Conservation (phyloP, 2,888 invertebrate species). For the Mesoligia furuncula region DNA sequence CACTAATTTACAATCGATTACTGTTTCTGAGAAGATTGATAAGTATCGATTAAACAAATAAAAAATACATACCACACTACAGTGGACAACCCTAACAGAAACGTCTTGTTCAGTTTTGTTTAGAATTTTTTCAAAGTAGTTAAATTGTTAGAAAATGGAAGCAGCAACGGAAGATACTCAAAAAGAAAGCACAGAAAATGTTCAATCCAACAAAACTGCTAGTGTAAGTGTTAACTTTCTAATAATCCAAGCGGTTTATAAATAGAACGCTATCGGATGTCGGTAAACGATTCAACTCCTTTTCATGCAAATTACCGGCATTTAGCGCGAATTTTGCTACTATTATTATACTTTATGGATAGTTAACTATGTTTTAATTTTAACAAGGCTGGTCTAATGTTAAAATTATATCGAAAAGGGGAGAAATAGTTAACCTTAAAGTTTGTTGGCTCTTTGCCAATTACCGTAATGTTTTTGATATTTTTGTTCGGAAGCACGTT, state of each 20-base stretch:
- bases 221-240: conserved; percentile 74
- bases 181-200: conserved; percentile 77
- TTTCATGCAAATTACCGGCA: conserved; percentile 49
- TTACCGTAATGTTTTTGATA: conserved; percentile 85
- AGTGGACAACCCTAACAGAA: conserved; percentile 59
- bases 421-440: conserved; percentile 82
- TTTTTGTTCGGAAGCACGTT: conserved; percentile 86
- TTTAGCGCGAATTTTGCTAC: conserved; percentile 9
- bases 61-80: not conserved
- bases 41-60: not conserved
- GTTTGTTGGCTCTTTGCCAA: conserved; percentile 82
- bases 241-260: conserved; percentile 75
- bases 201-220: conserved; percentile 70
- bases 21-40: accelerated
- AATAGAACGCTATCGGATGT: conserved; percentile 86
- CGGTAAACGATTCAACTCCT: conserved; percentile 70
- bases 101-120: conserved; percentile 70
- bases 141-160: conserved; percentile 80
- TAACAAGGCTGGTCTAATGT: conserved; percentile 12
- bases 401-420: conserved; percentile 57
- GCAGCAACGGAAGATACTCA: conserved; percentile 77
- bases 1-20: conserved; percentile 5
- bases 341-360: not conserved
- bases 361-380: conserved; percentile 18
- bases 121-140: conserved; percentile 66